phyloP scores from a whole-genome alignment of 2,888 invertebrate species.

The Spodoptera exigua region DNA sequence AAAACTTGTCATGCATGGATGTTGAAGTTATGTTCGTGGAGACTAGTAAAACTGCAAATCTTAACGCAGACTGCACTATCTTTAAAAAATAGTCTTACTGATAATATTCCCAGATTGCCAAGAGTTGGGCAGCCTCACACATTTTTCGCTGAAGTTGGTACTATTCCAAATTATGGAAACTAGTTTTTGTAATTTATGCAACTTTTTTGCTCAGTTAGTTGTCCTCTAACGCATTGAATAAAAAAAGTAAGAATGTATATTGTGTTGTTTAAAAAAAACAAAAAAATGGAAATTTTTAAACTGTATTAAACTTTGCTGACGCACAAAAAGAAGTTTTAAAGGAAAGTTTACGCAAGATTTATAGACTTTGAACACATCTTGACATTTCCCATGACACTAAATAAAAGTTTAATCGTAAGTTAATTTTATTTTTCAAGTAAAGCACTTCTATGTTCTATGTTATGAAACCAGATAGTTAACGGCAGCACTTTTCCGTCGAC shows the following conservation, averaged over 20 bases:
- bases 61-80: conserved; percentile 7
- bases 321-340: too few species aligned
- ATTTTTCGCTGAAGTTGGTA: conserved; percentile 47
- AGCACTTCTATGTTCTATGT: too few species aligned
- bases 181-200: conserved; percentile 39
- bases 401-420: too few species aligned
- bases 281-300: neutral
- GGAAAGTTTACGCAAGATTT: neutral
- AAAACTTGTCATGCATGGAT: too few species aligned
- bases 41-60: conserved; percentile 9
- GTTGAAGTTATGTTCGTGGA: neutral
- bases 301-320: too few species aligned
- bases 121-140: conserved; percentile 34
- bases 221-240: too few species aligned
- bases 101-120: conserved; percentile 47
- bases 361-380: conserved; percentile 15
- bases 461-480: too few species aligned
- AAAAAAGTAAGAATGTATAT: too few species aligned
- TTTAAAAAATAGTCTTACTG: conserved; percentile 11
- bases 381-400: conserved; percentile 12
- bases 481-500: too few species aligned
- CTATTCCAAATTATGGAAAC: conserved; percentile 50
- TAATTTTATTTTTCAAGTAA: neutral
- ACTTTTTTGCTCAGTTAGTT: conserved; percentile 11
- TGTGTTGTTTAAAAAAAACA: conserved; percentile 35